Conservation (phyloP, 2,113 vertebrate genomes). For the Pseudorectes ferrugineus region DNA sequence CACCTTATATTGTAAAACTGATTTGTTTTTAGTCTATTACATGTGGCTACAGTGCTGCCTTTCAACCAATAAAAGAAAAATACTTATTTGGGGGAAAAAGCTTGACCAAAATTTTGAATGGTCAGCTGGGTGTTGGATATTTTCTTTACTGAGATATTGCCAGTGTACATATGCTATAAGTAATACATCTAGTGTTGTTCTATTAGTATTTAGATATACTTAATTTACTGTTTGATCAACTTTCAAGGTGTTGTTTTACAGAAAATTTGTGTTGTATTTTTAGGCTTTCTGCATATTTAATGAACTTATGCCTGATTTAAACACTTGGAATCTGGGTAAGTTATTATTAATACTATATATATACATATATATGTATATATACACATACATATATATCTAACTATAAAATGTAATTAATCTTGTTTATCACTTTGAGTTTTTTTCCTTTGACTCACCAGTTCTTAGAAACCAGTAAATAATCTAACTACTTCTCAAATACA, state of each 20-base stretch:
- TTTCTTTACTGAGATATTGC: not conserved
- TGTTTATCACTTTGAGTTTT: not conserved
- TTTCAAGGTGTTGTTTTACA: not conserved
- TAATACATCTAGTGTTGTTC: not conserved
- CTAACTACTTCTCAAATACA: not conserved
- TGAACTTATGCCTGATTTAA: not conserved
- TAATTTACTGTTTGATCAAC: not conserved
- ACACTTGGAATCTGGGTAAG: not conserved
- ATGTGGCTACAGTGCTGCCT: not conserved
- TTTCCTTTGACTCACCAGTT: not conserved
- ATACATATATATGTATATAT: not conserved
- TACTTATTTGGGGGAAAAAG: not conserved
- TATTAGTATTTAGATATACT: not conserved
- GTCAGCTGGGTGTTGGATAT: not conserved
- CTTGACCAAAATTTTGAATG: not conserved
- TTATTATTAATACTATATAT: not conserved
- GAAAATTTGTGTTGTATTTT: not conserved
- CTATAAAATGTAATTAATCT: not conserved
- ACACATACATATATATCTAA: not conserved
- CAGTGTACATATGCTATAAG: not conserved
- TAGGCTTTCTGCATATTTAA: not conserved
- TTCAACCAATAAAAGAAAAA: not conserved
- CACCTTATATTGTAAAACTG: not conserved
- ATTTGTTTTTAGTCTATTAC: not conserved
- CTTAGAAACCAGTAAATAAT: not conserved